Base-by-base conservation (phyloP, 2,797 vertebrate genomes). In the Echiichthys vipera region DNA sequence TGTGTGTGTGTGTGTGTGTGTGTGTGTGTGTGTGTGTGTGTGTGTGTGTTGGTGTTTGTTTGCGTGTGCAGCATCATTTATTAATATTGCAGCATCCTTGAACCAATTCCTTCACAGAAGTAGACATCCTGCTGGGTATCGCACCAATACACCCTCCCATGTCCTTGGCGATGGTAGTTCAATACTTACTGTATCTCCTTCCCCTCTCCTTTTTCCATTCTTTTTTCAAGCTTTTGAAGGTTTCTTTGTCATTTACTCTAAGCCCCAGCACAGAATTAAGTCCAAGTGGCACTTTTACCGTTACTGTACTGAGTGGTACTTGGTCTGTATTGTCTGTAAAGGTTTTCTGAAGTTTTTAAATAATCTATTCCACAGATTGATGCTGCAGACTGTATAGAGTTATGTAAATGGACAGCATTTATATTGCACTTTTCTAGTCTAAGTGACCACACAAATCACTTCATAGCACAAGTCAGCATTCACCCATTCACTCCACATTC, bases 81-180 rank as follows among this genome's bases (percentile, higher is more conserved):
- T 89, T 90, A 76, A 85, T 84, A 78, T 45, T 42, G 57, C 34
- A 84, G 63, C 65, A 80, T 84, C 83, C 77, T 80, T 89, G 83
- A 92, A 85, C 70, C 78, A 85, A 37, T 88, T 71, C 81, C 64
- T 71, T 86, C 77, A 77, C 62, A 85, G 68, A 74, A 43, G 70
- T 51, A 49, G 79, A 68, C 57, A 2, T 64, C 82, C 78, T 39
- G 83, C 84, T 83, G 84, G 2, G 87, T 70, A 76, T 43, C 29
- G 32, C 75, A 70, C 71, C 37, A 18, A 46, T 78, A 74, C 76
- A 37, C 74, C 62, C 71, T 75, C 64, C 80, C 43, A 54, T 85
- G 80, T 82, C 83, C 84, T 87, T 87, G 77, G 74, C 20, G 25
- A 42, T 62, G 61, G 49, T 62, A 65, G 74, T 80, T 86, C 71